phyloP scores from a whole-genome alignment of 2,888 invertebrate species.

The Caenorhabditis japonica region DNA sequence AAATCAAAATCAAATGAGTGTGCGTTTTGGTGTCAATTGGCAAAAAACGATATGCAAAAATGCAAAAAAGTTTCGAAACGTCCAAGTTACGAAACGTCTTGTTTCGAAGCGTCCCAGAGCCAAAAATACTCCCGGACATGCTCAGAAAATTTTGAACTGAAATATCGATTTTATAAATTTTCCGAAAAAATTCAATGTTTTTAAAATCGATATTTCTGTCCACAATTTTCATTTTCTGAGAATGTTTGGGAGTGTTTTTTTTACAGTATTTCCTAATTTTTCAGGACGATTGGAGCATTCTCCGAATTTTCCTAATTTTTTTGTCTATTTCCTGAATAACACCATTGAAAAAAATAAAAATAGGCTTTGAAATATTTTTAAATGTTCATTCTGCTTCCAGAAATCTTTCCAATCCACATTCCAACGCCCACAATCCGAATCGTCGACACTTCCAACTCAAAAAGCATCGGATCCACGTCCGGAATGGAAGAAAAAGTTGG shows the following conservation, averaged over 20 bases:
- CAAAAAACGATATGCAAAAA: background rate
- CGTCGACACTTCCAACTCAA: slow-evolving; percentile 36
- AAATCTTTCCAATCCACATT: slow-evolving; percentile 59
- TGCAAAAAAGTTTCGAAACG: background rate
- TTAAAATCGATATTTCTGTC: background rate
- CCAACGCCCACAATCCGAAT: slow-evolving; percentile 36
- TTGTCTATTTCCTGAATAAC: too few species aligned
- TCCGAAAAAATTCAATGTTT: background rate
- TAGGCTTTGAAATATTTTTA: background rate
- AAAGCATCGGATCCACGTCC: slow-evolving; percentile 67
- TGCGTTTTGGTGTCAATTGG: too few species aligned
- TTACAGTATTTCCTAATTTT: too few species aligned
- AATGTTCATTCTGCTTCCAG: slow-evolving; percentile 23
- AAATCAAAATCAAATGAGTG: too few species aligned
- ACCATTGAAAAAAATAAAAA: too few species aligned
- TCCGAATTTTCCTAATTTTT: too few species aligned
- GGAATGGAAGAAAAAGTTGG: slow-evolving; percentile 69
- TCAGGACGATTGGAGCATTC: too few species aligned
- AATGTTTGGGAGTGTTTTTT: background rate
- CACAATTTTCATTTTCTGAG: background rate
- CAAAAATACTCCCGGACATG: too few species aligned
- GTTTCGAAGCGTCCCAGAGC: too few species aligned
- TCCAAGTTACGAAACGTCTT: too few species aligned
- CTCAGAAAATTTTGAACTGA: background rate
- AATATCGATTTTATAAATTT: background rate